Percentiles rank a stretch among this genome's conserved stretches.
These are phyloP conservation scores for Conger conger DNA, from an alignment of 2,113 vertebrate species.

Conservation along the genomic window DNA sequence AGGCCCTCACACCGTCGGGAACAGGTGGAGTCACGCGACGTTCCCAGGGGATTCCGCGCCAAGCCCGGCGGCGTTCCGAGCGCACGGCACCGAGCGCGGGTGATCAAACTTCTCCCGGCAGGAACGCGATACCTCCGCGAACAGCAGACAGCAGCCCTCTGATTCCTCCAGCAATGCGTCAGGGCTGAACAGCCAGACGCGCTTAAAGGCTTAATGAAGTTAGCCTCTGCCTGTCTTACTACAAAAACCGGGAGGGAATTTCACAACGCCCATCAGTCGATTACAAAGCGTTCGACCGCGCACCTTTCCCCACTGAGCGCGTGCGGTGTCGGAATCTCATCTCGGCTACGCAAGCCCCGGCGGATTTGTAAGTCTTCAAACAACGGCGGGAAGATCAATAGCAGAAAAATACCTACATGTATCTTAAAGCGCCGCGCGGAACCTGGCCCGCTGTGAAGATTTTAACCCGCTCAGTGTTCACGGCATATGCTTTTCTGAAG, in stretches of 20 bases:
- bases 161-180: background rate
- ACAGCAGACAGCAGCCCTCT: background rate
- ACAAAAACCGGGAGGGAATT: constrained; percentile 15
- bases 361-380: constrained; percentile 14
- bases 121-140: background rate
- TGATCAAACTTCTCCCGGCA: constrained; percentile 1
- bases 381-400: constrained; percentile 16
- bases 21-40: no score
- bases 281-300: constrained; percentile 15
- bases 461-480: background rate
- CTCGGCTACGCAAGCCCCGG: background rate
- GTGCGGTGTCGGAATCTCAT: background rate
- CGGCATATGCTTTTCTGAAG: background rate
- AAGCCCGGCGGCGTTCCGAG: background rate
- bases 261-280: constrained; percentile 2
- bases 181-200: background rate
- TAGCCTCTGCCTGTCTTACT: constrained; percentile 6
- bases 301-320: background rate
- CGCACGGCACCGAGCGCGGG: background rate
- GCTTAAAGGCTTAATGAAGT: constrained; percentile 22
- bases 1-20: background rate
- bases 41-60: background rate
- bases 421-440: background rate
- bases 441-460: background rate
- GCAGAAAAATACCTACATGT: constrained; percentile 14